Base-by-base conservation (phyloP, 1,140 invertebrate genomes). In the Lordiphosa collinella region DNA sequence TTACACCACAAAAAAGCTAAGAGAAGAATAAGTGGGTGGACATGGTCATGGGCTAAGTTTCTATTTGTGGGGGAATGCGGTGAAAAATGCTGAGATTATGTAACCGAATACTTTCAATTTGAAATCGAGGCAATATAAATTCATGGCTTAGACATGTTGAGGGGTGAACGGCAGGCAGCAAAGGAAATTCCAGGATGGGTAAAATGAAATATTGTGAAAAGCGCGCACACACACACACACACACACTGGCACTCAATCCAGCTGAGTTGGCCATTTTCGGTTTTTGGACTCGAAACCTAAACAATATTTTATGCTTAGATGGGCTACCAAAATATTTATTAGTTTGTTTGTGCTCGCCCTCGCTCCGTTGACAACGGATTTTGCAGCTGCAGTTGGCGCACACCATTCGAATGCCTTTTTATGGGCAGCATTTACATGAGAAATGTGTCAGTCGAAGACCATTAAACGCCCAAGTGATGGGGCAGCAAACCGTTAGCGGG, bases 31-130 rank as follows among this genome's bases (percentile, higher is more conserved):
- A 4, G 18, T 18, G 31, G 32, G 9, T 11, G 12, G 44, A 7
- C 7, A 43, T 10, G 46, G 16, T 14, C 11, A 62, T 4, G 54
- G 12, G n/a, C 37, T 48, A 36, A 32, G 16, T 44, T 49, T 50
- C 18, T 49, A 9, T 52, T 36, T 13, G 13, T 53, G 44, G 32
- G 6, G 41, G 25, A 43, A 35, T 50, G 52, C 50, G 60, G 80
- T 62, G 67, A 75, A 82, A 82, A 82, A 76, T 84, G 66, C 58
- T 66, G 48, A 82, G 79, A 78, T 82, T 82, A 84, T 82, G 55
- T 82, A 82, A 84, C 78, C 72, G 78, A 82, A 82, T 82, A 82
- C 78, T 82, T 82, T 80, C 63, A 74, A 82, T 73, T 85, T 79
- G 79, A 84, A 85, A 84, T 73, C 73, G 79, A 78, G 63, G 41